These are phyloP conservation scores for Dendrolimus houi DNA, from an alignment of 2,888 invertebrate genomes.

Conservation along the genomic window DNA sequence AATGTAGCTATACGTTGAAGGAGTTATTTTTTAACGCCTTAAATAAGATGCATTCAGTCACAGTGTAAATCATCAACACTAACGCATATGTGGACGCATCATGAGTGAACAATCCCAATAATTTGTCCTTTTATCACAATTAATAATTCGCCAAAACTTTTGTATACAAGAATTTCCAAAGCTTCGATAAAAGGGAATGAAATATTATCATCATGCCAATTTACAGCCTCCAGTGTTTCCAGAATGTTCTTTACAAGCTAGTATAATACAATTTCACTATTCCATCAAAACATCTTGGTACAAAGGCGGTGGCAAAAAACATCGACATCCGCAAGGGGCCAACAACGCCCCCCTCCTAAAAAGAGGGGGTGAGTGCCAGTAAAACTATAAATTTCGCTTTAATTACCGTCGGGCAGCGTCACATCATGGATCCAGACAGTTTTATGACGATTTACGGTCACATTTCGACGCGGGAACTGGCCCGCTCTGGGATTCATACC, in stretches of 20 bases:
- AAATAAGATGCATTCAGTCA: too few relatives aligned
- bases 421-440: conserved; percentile 84
- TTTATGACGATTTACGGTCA: conserved; percentile 79
- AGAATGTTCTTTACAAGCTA: not conserved
- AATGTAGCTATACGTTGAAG: too few relatives aligned
- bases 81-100: too few relatives aligned
- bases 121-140: not conserved
- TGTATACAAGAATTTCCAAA: not conserved
- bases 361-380: conserved; percentile 24
- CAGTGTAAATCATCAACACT: too few relatives aligned
- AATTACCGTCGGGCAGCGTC: conserved; percentile 79
- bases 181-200: not conserved
- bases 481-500: conserved; percentile 53
- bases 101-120: not conserved
- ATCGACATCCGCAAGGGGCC: conserved; percentile 5
- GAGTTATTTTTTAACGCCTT: too few relatives aligned
- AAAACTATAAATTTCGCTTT: conserved; percentile 77
- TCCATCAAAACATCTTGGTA: not conserved
- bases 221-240: not conserved
- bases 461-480: conserved; percentile 74
- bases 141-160: not conserved
- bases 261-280: not conserved
- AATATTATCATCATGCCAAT: not conserved
- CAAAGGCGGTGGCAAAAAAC: conserved; percentile 3
- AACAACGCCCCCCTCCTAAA: conserved; percentile 6